A percentile compares a stretch with the other conserved stretches of the same genome.
Evolutionary conservation across 2,888 invertebrate genomes (phyloP).

Genomic region (Isotomurus palustris): DNA sequence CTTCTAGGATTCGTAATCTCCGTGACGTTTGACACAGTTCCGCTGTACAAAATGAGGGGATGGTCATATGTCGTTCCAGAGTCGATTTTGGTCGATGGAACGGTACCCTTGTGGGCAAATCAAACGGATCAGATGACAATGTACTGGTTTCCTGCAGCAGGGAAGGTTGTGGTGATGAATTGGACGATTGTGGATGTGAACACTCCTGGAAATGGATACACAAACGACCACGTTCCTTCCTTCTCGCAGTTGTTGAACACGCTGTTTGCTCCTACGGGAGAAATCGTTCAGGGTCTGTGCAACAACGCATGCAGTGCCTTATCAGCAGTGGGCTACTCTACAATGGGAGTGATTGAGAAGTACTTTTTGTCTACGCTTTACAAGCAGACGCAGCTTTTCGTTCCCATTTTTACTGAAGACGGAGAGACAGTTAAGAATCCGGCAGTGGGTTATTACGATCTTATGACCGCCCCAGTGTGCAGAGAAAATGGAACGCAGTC

Average conservation of each 20-base stretch:
- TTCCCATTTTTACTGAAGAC: background rate
- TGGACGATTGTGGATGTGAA: constrained; percentile 13
- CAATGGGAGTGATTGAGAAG: background rate
- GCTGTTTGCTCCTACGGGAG: background rate
- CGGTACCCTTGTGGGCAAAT: background rate
- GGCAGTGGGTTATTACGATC: constrained; percentile 1
- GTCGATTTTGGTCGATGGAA: constrained; percentile 6
- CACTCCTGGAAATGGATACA: constrained; percentile 1
- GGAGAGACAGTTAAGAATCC: background rate
- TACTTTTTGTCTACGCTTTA: background rate
- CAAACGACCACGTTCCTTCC: constrained; percentile 5
- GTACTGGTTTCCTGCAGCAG: constrained; percentile 14
- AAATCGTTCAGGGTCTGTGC: background rate
- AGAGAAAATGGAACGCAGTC: background rate
- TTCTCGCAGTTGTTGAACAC: background rate
- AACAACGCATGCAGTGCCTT: background rate
- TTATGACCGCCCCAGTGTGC: background rate
- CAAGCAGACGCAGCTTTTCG: background rate
- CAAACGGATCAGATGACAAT: constrained; percentile 6
- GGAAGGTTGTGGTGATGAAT: constrained; percentile 3
- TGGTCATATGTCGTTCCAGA: constrained; percentile 1
- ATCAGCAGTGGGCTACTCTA: background rate
- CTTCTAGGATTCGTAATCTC: constrained; percentile 16
- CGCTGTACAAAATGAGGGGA: constrained; percentile 13
- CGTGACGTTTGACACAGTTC: constrained; percentile 7